phyloP scores from a whole-genome alignment of 2,888 invertebrate genomes.

The Malthinus flaveolus region DNA sequence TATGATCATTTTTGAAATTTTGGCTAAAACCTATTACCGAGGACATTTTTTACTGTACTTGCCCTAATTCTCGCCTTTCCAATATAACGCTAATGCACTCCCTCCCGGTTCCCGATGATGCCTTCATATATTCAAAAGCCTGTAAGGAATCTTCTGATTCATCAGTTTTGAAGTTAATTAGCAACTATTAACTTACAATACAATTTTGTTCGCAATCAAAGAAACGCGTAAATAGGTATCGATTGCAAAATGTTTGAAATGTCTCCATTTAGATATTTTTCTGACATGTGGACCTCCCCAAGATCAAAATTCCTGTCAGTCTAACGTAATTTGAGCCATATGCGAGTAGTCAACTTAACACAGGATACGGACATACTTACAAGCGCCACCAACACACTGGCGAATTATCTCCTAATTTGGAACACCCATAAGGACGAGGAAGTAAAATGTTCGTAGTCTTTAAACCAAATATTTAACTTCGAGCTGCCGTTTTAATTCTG shows the following conservation, averaged over 20 bases:
- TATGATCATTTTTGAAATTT: too few relatives aligned
- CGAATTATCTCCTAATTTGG: conserved; percentile 37
- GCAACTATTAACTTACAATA: too few relatives aligned
- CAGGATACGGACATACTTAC: conserved; percentile 37
- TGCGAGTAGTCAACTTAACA: conserved; percentile 34
- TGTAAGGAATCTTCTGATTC: too few relatives aligned
- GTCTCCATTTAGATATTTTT: conserved; percentile 12
- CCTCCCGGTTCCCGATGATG: too few relatives aligned
- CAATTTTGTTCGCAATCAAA: too few relatives aligned
- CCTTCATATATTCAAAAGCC: too few relatives aligned
- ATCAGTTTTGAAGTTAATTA: too few relatives aligned
- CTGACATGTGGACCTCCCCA: conserved; percentile 38
- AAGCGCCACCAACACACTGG: conserved; percentile 34
- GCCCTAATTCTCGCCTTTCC: too few relatives aligned
- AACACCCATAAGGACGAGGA: conserved; percentile 30
- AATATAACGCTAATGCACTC: too few relatives aligned
- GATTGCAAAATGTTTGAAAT: background rate
- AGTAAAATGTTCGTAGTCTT: conserved; percentile 24
- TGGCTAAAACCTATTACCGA: too few relatives aligned
- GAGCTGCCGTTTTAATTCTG: background rate
- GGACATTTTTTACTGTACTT: too few relatives aligned
- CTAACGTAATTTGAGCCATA: conserved; percentile 36
- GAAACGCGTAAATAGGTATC: background rate
- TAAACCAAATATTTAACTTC: conserved; percentile 1
- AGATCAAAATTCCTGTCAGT: conserved; percentile 35